Conservation (phyloP, 2,888 invertebrate genomes). For the Alsophila aescularia region DNA sequence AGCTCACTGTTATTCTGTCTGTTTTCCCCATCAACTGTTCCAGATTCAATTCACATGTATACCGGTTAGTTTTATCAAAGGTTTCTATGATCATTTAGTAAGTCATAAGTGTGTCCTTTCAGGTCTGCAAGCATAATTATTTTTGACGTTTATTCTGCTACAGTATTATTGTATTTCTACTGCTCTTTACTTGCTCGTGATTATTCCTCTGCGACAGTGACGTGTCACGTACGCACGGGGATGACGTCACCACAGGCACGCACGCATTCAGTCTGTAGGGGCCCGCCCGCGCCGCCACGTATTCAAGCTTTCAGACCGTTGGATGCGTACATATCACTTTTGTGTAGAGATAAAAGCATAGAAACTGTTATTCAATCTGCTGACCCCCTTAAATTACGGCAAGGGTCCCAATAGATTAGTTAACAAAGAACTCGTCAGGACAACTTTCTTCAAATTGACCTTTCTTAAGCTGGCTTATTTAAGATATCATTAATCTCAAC, state of each 20-base stretch:
- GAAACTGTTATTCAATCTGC: no score
- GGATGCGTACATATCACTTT: no score
- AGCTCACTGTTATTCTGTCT: background rate
- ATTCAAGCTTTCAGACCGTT: background rate
- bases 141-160: no score
- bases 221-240: slow-evolving; percentile 1
- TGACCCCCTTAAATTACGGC: no score
- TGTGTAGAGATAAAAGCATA: no score
- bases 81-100: no score
- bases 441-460: no score
- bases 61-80: background rate
- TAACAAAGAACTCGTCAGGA: no score
- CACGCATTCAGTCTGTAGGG: background rate
- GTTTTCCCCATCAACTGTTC: slow-evolving; percentile 11
- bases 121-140: no score
- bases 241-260: slow-evolving; percentile 13
- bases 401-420: no score
- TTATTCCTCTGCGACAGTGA: background rate
- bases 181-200: no score
- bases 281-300: background rate
- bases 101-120: no score
- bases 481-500: background rate
- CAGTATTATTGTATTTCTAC: background rate
- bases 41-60: background rate
- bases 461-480: background rate